phyloP scores from a whole-genome alignment of 2,113 vertebrate genomes.

The Cricetomys ansorgei region DNA sequence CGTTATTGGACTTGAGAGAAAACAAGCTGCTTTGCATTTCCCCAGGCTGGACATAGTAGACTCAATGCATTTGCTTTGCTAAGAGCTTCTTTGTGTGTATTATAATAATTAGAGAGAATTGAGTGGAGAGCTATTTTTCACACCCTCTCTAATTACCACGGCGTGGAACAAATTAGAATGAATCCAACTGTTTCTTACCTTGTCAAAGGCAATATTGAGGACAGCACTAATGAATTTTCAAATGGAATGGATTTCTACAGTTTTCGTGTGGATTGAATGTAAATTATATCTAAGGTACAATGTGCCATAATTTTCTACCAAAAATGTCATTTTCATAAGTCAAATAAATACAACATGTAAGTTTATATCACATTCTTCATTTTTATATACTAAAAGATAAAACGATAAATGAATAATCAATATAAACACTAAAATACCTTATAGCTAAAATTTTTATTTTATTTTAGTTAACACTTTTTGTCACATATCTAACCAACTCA shows the following conservation, averaged over 20 bases:
- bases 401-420: conserved; percentile 2
- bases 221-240: conserved; percentile 58
- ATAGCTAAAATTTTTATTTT: background rate
- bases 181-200: conserved; percentile 66
- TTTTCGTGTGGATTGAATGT: conserved; percentile 39
- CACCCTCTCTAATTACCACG: conserved; percentile 73
- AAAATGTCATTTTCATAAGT: conserved; percentile 7
- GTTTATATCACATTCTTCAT: background rate
- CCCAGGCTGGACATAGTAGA: background rate
- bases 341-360: background rate
- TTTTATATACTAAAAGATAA: background rate
- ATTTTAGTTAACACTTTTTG: conserved; percentile 34
- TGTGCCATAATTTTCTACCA: conserved; percentile 18
- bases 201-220: conserved; percentile 72
- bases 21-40: background rate
- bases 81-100: conserved; percentile 63
- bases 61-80: conserved; percentile 62
- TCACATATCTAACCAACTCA: background rate
- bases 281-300: conserved; percentile 56
- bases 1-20: background rate
- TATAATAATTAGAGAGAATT: conserved; percentile 73
- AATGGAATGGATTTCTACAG: conserved; percentile 56
- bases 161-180: conserved; percentile 74
- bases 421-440: background rate
- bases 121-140: conserved; percentile 65